Evolutionary conservation across 2,888 invertebrate species (phyloP).

Genomic region (Syritta pipiens): DNA sequence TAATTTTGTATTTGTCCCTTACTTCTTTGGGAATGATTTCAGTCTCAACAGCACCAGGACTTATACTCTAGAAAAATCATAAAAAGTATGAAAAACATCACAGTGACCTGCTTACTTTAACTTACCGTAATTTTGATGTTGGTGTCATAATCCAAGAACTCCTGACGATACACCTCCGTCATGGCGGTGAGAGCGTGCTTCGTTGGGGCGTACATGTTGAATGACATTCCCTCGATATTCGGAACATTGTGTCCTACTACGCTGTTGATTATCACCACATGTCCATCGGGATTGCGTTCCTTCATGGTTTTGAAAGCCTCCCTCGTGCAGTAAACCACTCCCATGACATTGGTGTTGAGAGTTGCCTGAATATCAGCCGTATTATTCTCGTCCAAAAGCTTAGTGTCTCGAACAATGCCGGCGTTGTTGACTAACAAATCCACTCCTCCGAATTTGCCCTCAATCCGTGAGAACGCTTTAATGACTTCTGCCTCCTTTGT

Average conservation of each 20-base stretch:
- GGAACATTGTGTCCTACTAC: slow-evolving; percentile 70
- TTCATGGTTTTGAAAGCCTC: slow-evolving; percentile 79
- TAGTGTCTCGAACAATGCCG: slow-evolving; percentile 14
- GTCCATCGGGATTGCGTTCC: slow-evolving; percentile 76
- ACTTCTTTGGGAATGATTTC: slow-evolving; percentile 59
- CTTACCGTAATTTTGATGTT: slow-evolving; percentile 72
- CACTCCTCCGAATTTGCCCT: slow-evolving; percentile 79
- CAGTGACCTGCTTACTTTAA: not conserved
- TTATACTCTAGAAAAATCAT: slow-evolving; percentile 32
- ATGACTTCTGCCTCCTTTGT: slow-evolving; percentile 80
- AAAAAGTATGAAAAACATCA: not conserved
- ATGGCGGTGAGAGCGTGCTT: slow-evolving; percentile 71
- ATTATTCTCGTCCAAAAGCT: slow-evolving; percentile 33
- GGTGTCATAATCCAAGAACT: slow-evolving; percentile 65
- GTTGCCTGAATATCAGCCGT: slow-evolving; percentile 61
- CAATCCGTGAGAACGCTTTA: slow-evolving; percentile 79
- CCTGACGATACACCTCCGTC: slow-evolving; percentile 70
- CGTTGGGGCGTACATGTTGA: slow-evolving; percentile 70
- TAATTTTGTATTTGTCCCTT: not conserved
- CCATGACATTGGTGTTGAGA: slow-evolving; percentile 78
- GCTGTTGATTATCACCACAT: slow-evolving; percentile 78
- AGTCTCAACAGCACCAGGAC: slow-evolving; percentile 41
- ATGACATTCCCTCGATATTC: not conserved
- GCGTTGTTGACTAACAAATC: slow-evolving; percentile 82
- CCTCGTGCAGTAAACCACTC: slow-evolving; percentile 77